Conservation (phyloP, 2,113 vertebrate genomes). For the Chlorodrepanis virens region DNA sequence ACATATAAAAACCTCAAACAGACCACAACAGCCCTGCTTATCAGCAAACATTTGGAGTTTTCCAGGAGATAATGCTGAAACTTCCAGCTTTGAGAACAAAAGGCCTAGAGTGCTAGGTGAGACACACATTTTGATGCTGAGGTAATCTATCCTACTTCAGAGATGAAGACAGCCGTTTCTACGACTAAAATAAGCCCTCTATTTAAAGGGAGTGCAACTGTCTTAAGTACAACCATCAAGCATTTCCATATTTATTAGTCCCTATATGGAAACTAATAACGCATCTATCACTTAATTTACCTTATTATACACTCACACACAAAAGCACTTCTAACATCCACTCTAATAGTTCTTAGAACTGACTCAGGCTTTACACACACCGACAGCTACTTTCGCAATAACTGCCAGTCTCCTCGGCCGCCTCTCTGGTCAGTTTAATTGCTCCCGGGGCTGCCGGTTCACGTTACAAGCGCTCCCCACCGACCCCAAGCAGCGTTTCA, state of each 20-base stretch:
- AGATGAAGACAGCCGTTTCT: background rate
- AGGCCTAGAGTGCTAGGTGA: background rate
- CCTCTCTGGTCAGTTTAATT: background rate
- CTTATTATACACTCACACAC: background rate
- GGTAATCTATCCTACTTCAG: background rate
- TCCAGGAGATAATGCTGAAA: background rate
- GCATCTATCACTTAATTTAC: background rate
- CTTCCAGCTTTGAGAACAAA: background rate
- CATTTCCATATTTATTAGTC: constrained; percentile 22
- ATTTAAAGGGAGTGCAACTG: background rate
- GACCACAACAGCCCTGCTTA: background rate
- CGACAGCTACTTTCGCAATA: constrained; percentile 30
- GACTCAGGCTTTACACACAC: background rate
- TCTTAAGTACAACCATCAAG: background rate
- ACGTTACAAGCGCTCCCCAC: background rate
- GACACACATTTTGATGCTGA: background rate
- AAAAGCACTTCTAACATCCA: constrained; percentile 5
- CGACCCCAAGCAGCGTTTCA: background rate
- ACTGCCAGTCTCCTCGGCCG: background rate
- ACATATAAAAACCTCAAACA: background rate
- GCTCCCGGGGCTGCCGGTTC: background rate
- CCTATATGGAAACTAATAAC: background rate
- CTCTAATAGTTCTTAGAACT: background rate
- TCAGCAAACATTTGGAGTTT: background rate
- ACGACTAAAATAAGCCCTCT: background rate